These are phyloP conservation scores for Paratrypauchen microcephalus DNA, from an alignment of 2,797 vertebrate species.

Conservation along the genomic window DNA sequence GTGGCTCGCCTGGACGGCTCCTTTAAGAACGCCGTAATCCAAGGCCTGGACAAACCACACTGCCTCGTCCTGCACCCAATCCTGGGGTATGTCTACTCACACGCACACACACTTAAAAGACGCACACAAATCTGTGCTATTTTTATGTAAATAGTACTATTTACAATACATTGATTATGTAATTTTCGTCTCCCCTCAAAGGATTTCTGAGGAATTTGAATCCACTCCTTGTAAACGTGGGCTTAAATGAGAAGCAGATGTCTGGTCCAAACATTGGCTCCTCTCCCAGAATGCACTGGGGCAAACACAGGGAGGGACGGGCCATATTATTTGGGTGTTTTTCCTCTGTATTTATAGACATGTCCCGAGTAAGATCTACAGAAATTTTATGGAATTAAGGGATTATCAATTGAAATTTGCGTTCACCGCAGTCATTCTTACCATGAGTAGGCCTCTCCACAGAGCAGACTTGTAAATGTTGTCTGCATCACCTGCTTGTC, in stretches of 20 bases:
- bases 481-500: too few species aligned
- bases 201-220: conserved; percentile 63
- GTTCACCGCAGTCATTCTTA: too few species aligned
- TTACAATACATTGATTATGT: not conserved
- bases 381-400: not conserved
- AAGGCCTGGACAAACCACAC: conserved; percentile 93
- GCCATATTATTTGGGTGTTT: conserved; percentile 8
- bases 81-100: conserved; percentile 54
- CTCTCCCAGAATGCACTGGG: conserved; percentile 44
- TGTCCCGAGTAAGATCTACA: too few species aligned
- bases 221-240: conserved; percentile 58
- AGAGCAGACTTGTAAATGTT: not conserved
- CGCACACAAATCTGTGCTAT: not conserved
- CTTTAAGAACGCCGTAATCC: conserved; percentile 95
- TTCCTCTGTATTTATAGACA: not conserved
- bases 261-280: conserved; percentile 53
- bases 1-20: conserved; percentile 94
- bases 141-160: not conserved
- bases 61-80: conserved; percentile 90
- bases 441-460: not conserved
- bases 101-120: not conserved
- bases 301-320: conserved; percentile 31
- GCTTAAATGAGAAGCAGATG: conserved; percentile 76
- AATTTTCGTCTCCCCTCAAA: conserved; percentile 27
- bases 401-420: too few species aligned